Evolutionary conservation across 2,888 invertebrate genomes (phyloP), one percentile per base, ranked within the genome.

Genomic region (Endotricha flammealis): DNA sequence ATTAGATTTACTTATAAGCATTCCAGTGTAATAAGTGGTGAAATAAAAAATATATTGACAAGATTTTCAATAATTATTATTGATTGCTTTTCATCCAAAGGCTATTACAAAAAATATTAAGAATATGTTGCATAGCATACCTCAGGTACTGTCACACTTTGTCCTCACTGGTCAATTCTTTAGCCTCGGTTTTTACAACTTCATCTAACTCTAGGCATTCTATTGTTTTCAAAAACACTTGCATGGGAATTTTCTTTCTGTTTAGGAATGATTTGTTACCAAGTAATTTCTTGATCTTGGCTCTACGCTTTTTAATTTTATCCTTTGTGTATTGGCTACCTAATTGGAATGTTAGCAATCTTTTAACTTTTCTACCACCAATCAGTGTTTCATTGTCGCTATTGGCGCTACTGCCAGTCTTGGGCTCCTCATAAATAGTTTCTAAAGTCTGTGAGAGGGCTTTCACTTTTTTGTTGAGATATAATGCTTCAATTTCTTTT

Each of bases 361-460:
- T 82, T 64, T 88, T 90, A 1, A 90, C 77, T 64, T 89, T 89
- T 35, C 86, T 81, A 1, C 78, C 81, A 27, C 89, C 86, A 51
- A 90, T 87, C 3, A 74, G 63, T n/a, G 70, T 64, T 30, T 76
- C 66, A 16, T 77, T 64, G 31, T 82, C 81, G 45, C 62, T 71
- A 41, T 53, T 73, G 29, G 68, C 81, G 45, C 62, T 71, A 41
- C 53, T 73, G 29, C 68, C 76, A 42, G 77, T 71, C 51, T 85
- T 88, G n/a, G 88, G 86, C 48, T 90, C 90, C 69, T 91, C 91
- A 56, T 87, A 90, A 56, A 90, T 91, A 1, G 90, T 91, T 68
- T 91, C 91, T 50, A 91, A 71, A 39, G 82, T 87, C 51, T 88
- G 88, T 32, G 88, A 75, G 23, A 76, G 46, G 28, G 77, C 73